A percentile compares a stretch with the other conserved stretches of the same genome.
These are phyloP conservation scores for Napeogenes inachia DNA, from an alignment of 2,888 invertebrate genomes.

Conservation along the genomic window DNA sequence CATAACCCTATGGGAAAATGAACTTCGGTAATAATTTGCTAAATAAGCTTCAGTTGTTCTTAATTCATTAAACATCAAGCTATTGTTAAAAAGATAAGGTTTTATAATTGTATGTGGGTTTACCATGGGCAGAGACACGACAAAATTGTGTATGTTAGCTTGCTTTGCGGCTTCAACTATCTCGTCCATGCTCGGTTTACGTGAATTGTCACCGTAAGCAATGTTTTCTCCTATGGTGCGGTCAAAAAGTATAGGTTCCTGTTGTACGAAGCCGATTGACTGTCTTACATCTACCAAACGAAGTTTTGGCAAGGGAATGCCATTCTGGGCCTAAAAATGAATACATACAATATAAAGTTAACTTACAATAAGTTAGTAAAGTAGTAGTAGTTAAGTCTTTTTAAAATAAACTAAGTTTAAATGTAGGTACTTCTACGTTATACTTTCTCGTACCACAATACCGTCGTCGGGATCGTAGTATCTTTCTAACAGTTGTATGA, in stretches of 20 bases:
- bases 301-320: conserved; percentile 66
- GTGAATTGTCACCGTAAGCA: conserved; percentile 91
- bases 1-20: conserved; percentile 80
- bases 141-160: conserved; percentile 93
- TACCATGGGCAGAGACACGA: conserved; percentile 85
- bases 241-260: conserved; percentile 94
- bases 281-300: conserved; percentile 81
- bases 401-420: no score
- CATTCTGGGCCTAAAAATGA: conserved; percentile 66
- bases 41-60: no score
- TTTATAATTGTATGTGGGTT: conserved; percentile 21
- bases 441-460: conserved; percentile 69
- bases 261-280: conserved; percentile 92
- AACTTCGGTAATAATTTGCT: no score
- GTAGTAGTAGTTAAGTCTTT: no score
- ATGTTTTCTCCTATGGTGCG: conserved; percentile 93
- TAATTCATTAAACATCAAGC: no score
- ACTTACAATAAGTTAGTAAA: no score
- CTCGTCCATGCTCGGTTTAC: conserved; percentile 80
- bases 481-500: conserved; percentile 88
- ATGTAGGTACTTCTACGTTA: no score
- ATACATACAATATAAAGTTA: not conserved
- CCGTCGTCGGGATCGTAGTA: conserved; percentile 89
- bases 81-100: not conserved
- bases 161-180: conserved; percentile 87